These are phyloP conservation scores for Selenia dentaria DNA, from an alignment of 2,888 invertebrate genomes.

Conservation along the genomic window DNA sequence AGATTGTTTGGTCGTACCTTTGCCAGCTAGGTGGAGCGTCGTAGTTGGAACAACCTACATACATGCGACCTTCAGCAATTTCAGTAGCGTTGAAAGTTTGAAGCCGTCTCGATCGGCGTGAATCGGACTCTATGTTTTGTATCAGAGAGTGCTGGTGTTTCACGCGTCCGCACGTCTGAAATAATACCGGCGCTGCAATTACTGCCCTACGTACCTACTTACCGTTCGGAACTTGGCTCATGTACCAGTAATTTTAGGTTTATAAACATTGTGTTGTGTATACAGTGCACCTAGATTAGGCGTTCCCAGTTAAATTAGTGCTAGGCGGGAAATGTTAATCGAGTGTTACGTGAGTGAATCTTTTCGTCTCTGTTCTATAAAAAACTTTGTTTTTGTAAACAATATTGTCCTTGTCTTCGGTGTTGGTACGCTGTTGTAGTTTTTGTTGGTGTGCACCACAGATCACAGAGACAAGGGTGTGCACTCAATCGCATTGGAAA, in stretches of 20 bases:
- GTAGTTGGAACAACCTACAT: conserved; percentile 32
- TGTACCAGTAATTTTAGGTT: conserved; percentile 45
- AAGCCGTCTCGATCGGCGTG: conserved; percentile 59
- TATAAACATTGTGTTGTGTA: conserved; percentile 22
- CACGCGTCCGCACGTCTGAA: conserved; percentile 67
- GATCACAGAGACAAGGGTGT: no score
- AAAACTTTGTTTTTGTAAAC: conserved; percentile 37
- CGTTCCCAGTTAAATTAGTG: conserved; percentile 8
- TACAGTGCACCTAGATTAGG: not conserved
- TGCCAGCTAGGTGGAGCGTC: conserved; percentile 21
- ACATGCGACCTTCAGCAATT: conserved; percentile 62
- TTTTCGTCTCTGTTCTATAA: conserved; percentile 20
- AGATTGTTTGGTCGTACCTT: conserved; percentile 14
- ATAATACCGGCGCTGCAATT: conserved; percentile 70
- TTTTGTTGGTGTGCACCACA: conserved; percentile 2
- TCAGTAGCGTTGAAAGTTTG: conserved; percentile 70
- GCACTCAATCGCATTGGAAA: not conserved
- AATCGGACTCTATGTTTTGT: no score
- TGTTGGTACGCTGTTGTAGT: conserved; percentile 3
- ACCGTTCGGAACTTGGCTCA: conserved; percentile 60
- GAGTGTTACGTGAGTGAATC: conserved; percentile 11
- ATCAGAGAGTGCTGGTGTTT: conserved; percentile 66
- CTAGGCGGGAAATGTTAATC: conserved; percentile 24
- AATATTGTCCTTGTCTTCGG: conserved; percentile 28
- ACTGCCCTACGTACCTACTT: conserved; percentile 52